These are phyloP conservation scores for Schizaphis graminum DNA, from an alignment of 2,888 invertebrate genomes.

Conservation along the genomic window DNA sequence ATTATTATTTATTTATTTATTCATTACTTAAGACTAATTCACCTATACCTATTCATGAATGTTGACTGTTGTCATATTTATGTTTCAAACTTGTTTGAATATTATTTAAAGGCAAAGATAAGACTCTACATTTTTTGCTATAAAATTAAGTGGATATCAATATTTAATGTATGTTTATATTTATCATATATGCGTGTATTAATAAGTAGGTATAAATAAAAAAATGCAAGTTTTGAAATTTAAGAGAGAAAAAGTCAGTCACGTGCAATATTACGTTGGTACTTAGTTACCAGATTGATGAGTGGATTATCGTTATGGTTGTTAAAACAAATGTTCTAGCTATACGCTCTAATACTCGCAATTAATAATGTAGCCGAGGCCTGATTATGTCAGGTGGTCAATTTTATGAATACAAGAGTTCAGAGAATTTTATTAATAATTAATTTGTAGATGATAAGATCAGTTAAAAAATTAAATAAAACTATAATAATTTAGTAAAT, in stretches of 20 bases:
- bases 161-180: background rate
- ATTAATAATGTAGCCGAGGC: constrained; percentile 43
- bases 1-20: background rate
- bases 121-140: background rate
- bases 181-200: background rate
- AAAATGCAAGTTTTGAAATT: constrained; percentile 17
- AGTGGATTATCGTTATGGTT: constrained; percentile 44
- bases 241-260: background rate
- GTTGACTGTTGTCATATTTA: background rate
- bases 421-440: constrained; percentile 1
- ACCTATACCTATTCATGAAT: background rate
- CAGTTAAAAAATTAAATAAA: background rate
- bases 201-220: background rate
- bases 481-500: background rate
- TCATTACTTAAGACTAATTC: background rate
- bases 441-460: background rate
- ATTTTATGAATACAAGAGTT: background rate
- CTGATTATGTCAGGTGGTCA: constrained; percentile 46
- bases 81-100: background rate
- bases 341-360: constrained; percentile 49
- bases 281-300: constrained; percentile 24
- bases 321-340: constrained; percentile 40
- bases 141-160: background rate
- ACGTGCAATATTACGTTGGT: background rate
- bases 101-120: background rate